These are phyloP conservation scores for Lepidurus packardi DNA, from an alignment of 1,140 invertebrate species.

Conservation along the genomic window DNA sequence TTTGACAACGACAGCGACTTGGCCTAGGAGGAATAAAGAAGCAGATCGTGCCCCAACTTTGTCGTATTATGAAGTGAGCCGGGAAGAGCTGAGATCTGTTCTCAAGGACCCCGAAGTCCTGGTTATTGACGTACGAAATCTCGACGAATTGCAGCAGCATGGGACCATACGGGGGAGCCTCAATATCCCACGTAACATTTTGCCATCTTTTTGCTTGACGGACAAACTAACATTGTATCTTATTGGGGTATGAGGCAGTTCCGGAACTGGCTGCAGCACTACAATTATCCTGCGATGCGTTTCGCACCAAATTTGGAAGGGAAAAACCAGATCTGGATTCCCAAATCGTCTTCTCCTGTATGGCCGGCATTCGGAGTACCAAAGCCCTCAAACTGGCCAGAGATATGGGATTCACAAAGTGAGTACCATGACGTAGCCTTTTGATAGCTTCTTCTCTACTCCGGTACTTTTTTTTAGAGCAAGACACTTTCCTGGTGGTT, in stretches of 20 bases:
- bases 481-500: not conserved
- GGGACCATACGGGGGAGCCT: constrained; percentile 14
- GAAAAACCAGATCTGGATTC: constrained; percentile 12
- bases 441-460: no score
- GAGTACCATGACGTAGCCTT: not conserved
- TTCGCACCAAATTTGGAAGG: not conserved
- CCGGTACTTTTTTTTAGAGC: not conserved
- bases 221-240: not conserved
- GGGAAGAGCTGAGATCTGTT: not conserved
- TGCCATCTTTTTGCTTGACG: not conserved
- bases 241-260: not conserved
- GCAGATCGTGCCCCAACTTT: not conserved
- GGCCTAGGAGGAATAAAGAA: not conserved
- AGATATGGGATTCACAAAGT: not conserved
- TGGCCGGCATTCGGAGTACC: constrained; percentile 28
- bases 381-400: constrained; percentile 26
- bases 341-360: constrained; percentile 27
- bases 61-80: constrained; percentile 6
- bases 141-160: not conserved
- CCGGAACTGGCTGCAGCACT: not conserved
- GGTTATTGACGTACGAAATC: constrained; percentile 25
- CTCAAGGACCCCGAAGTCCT: not conserved
- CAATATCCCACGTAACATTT: constrained; percentile 27
- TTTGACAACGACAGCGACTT: no score
- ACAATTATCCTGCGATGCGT: not conserved